A percentile compares a stretch with the other conserved stretches of the same genome.
These are phyloP conservation scores for Neotragus moschatus DNA, from an alignment of 2,113 vertebrate genomes.

Conservation along the genomic window DNA sequence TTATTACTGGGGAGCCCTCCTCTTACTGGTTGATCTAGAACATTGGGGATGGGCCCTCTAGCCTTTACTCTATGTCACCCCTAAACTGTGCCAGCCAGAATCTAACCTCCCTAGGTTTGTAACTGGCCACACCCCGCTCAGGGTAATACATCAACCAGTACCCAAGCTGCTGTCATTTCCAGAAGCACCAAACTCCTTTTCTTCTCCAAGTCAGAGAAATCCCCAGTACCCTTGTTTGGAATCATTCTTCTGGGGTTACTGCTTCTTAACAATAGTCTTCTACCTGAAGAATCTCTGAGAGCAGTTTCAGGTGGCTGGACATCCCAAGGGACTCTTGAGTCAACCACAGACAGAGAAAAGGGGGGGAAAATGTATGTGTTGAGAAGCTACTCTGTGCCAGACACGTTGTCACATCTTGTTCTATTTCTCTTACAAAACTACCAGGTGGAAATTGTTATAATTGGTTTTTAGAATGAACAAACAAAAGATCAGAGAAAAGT, in stretches of 20 bases:
- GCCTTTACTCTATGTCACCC: neutral
- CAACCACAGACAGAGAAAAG: neutral
- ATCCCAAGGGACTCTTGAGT: neutral
- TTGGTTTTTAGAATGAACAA: neutral
- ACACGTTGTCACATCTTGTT: neutral
- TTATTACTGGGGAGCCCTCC: rapidly evolving
- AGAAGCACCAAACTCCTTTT: neutral
- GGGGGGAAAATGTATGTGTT: rapidly evolving
- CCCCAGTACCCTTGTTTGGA: neutral
- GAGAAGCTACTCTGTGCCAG: neutral
- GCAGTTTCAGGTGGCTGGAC: neutral
- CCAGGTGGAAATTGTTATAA: neutral
- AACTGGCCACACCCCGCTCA: neutral
- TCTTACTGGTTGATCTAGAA: neutral
- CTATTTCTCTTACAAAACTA: neutral
- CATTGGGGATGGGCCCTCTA: neutral
- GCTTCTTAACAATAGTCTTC: neutral
- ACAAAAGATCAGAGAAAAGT: neutral
- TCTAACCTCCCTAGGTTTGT: neutral
- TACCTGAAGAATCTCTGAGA: neutral
- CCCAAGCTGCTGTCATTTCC: neutral
- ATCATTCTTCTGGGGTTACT: neutral
- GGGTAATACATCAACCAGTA: neutral
- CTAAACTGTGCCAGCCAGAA: neutral
- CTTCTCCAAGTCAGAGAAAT: neutral